Base-by-base conservation (phyloP, 2,113 vertebrate species). In the Sinocyclocheilus maitianheensis region DNA sequence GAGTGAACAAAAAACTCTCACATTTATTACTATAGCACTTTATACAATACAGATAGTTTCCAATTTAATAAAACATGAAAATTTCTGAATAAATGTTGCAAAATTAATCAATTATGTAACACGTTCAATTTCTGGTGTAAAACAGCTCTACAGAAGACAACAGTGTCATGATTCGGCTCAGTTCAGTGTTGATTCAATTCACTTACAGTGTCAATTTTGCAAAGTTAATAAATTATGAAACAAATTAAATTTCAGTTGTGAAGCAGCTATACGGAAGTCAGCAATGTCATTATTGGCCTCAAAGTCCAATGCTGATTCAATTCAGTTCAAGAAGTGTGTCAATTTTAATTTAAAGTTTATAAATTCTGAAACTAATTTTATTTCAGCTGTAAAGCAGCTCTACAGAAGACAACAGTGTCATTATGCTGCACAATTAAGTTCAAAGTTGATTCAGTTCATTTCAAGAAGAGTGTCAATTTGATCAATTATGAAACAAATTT, bases 1-100 rank as follows among this genome's bases (percentile, higher is more conserved):
- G 89, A 88, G 86, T 88, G 90, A 86, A 75, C 77, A 81, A 77
- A 65, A 80, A 62, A 20, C 5, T 55, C 53, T 18, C 10, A 34
- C 20, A 16, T 30, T 48, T 20, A 43, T 3, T 16, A 20, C n/a
- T 40, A 20, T 8, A 34, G 30, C 26, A 30, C 65, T 67, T 18
- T 34, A 30, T 7, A 34, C 26, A 67, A 67, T 67, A 8, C 65
- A 18, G 26, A 69, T 18, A 14, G 14, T 69, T 69, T 37, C 6
- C 12, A 24, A 48, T 13, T 20, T 74, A 22, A 22, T 46, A 22
- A 22, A 69, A 30, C n/a, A 16, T 69, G 26, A 30, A 69, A 34
- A 34, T 18, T 9, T 8, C 13, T 8, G 30, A 65, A 65, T 12
- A 10, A 65, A 14, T 67, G 24, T 12, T 12, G 12, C 16, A 9